Percentiles rank a stretch among this genome's conserved stretches.
phyloP scores from a whole-genome alignment of 2,113 vertebrate species.

The Crypturellus undulatus region DNA sequence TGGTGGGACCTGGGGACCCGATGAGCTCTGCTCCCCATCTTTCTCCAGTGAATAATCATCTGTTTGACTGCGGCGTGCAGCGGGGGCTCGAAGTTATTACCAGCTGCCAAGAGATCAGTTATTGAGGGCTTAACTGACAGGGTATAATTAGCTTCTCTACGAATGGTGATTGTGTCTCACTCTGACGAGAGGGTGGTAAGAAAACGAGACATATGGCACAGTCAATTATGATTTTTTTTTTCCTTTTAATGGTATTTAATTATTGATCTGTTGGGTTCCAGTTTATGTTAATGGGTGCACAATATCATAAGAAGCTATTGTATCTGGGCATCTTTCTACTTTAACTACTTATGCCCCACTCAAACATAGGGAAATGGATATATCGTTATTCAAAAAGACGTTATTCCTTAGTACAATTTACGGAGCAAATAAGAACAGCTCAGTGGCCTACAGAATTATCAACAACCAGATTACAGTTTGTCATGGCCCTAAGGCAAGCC shows the following conservation, averaged over 20 bases:
- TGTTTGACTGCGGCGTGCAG: slow-evolving; percentile 43
- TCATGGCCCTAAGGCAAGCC: slow-evolving; percentile 2
- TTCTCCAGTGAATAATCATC: slow-evolving; percentile 55
- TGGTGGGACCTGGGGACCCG: neutral
- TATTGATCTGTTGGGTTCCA: slow-evolving; percentile 68
- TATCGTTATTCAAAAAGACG: neutral
- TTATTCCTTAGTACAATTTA: neutral
- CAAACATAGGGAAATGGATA: slow-evolving; percentile 24
- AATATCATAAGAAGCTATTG: neutral
- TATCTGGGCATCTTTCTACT: neutral
- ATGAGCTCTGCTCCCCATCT: neutral
- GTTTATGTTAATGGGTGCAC: slow-evolving; percentile 52
- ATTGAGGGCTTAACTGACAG: slow-evolving; percentile 63
- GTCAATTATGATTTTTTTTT: slow-evolving; percentile 66
- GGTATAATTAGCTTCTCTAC: slow-evolving; percentile 68
- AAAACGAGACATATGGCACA: slow-evolving; percentile 68
- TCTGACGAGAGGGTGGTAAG: slow-evolving; percentile 38
- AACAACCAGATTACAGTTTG: slow-evolving; percentile 15
- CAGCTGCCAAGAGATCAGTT: slow-evolving; percentile 69
- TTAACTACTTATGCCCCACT: slow-evolving; percentile 35
- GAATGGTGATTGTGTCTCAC: slow-evolving; percentile 63
- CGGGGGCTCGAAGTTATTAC: slow-evolving; percentile 62
- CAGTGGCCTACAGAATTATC: slow-evolving; percentile 10
- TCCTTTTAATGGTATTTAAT: slow-evolving; percentile 68
- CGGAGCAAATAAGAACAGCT: neutral